These are phyloP conservation scores for Trinorchestia longiramus DNA, from an alignment of 1,140 invertebrate genomes.

Conservation along the genomic window DNA sequence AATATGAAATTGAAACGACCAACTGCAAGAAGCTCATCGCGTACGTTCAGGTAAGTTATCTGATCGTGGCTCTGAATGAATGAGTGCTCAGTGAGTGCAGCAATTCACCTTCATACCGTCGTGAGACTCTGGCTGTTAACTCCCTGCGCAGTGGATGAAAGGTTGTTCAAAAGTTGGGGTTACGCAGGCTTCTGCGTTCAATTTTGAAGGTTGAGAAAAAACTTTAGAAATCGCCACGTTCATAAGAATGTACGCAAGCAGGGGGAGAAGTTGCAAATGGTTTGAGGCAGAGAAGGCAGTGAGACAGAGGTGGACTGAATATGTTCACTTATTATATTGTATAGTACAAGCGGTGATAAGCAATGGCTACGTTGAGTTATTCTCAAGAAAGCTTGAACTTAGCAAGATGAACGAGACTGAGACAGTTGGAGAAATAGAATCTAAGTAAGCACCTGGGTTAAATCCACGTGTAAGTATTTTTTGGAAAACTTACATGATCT, in stretches of 20 bases:
- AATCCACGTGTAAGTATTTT: too few relatives aligned
- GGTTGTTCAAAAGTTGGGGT: background rate
- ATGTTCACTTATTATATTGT: background rate
- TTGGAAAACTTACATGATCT: too few relatives aligned
- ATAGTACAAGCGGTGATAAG: background rate
- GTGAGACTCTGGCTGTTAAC: background rate
- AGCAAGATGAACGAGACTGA: background rate
- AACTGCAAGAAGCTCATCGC: slow-evolving; percentile 47
- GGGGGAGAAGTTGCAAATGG: too few relatives aligned
- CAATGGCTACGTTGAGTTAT: background rate
- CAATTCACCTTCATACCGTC: background rate
- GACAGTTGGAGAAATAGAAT: background rate
- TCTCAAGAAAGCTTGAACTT: background rate
- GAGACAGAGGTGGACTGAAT: background rate
- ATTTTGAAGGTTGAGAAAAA: background rate
- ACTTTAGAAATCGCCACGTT: background rate
- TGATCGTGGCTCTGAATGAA: background rate
- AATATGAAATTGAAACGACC: slow-evolving; percentile 35
- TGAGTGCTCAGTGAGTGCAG: background rate
- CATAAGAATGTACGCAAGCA: background rate
- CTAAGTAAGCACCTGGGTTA: too few relatives aligned
- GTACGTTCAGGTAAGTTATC: slow-evolving; percentile 18
- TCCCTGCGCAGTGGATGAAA: background rate
- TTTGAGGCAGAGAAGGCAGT: background rate
- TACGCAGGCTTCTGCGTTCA: background rate